A percentile compares a stretch with the other conserved stretches of the same genome.
These are phyloP conservation scores for Caenorhabditis tropicalis DNA, from an alignment of 1,140 invertebrate genomes.

Conservation along the genomic window DNA sequence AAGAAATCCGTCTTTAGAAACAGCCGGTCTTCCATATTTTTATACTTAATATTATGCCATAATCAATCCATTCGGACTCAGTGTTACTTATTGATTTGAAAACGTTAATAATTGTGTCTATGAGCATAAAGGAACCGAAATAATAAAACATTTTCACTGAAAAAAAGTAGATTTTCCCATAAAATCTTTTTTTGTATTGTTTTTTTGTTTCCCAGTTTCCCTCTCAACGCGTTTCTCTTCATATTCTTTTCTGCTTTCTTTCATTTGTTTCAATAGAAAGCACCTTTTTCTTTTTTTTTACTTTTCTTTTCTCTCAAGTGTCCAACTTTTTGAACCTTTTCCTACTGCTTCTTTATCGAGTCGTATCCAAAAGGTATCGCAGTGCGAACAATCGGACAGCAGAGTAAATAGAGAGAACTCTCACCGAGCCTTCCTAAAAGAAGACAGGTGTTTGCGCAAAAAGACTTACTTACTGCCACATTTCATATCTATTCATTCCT, in stretches of 20 bases:
- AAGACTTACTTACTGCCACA: conserved; percentile 30
- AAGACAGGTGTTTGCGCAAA: conserved; percentile 32
- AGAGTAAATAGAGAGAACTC: conserved; percentile 24
- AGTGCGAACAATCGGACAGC: conserved; percentile 26
- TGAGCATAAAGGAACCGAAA: neutral
- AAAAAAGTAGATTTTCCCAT: neutral
- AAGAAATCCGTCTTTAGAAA: conserved; percentile 35
- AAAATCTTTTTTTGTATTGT: neutral
- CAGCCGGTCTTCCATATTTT: neutral
- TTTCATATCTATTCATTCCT: neutral
- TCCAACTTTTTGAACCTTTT: conserved; percentile 8
- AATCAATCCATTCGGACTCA: neutral
- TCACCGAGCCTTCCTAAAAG: neutral
- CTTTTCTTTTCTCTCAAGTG: conserved; percentile 1
- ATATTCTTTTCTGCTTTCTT: neutral
- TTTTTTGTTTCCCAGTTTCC: neutral
- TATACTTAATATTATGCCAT: neutral
- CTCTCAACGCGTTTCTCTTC: neutral
- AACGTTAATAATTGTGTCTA: conserved; percentile 30
- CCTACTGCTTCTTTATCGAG: neutral
- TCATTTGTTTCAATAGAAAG: conserved; percentile 27
- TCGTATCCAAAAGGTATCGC: conserved; percentile 8
- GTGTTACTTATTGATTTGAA: neutral
- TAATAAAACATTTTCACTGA: neutral
- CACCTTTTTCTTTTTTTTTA: neutral